Evolutionary conservation across 2,888 invertebrate genomes (phyloP), one percentile per base, ranked within the genome.

Genomic region (Anoncus sp.): DNA sequence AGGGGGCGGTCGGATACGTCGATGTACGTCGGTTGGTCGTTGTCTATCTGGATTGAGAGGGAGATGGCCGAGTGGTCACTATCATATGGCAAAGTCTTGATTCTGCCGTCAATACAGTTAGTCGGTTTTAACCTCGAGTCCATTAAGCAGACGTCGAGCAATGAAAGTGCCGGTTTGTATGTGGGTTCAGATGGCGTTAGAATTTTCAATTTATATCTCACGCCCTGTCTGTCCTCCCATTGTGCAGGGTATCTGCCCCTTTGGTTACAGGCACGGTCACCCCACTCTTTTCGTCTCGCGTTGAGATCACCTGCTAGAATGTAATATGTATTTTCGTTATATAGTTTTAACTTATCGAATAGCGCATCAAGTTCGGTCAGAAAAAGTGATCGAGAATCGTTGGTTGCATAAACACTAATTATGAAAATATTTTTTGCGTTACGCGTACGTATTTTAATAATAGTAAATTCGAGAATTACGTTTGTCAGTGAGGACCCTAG

Each of bases 281-380:
- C 57, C 67, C 67, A 69, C 6, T 2, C 38, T 4, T 4, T 38
- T 2, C 38, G 38, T n/a, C 62, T 16, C 0, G 75, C 69, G 16
- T 69, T 74, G 3, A 74, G 31, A 16, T 74, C 74, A 0, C 73
- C 74, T 9, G 74, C 67, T 9, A 59, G 9, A 4, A 71, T n/a
- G 10, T 67, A 63, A 45, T 20, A 65, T 4, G 16, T n/a, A 12
- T 73, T 31, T 3, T 2, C 5, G 1, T 73, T 1, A 6, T 45
- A 10, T 12, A 73, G 31, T n/a, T 40, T 63, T 6, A 55, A 31
- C 20, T 63, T 65, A 1, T 43, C 22, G n/a, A 63, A 73, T 3
- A 73, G 9, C 5, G 5, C 16, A 1, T 38, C 24, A 1, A 71
- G 51, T 53, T 71, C 62, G 3, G 2, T 16, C 12, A 14, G n/a